Evolutionary conservation across 2,888 invertebrate species (phyloP), one percentile per base, ranked within the genome.

Genomic region (Pocota personata): DNA sequence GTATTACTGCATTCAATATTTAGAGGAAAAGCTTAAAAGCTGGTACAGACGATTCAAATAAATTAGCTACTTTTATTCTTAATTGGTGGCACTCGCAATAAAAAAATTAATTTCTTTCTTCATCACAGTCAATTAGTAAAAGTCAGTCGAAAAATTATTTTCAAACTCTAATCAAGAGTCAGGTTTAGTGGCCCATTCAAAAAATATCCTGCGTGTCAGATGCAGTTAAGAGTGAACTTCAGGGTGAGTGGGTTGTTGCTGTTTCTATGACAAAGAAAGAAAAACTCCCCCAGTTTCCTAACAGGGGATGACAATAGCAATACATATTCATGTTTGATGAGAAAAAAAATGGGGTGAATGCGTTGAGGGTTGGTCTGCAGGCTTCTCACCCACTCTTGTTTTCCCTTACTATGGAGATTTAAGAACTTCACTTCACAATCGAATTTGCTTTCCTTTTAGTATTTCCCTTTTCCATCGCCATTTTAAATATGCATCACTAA

Each of bases 161-260:
- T 19, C 12, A 30, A 60, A 60, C 69, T 14, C n/a, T 19, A 16
- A 62, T 78, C 60, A 73, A 50, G 64, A 24, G 58, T 35, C 12
- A n/a, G 52, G 60, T 62, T 35, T 21, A 58, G 67, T 67, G 82
- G 77, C 12, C 48, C 52, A 46, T 60, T 83, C 66, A 78, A 77
- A 50, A 77, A 50, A 72, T 60, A 37, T 46, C 21, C 46, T 35
- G 64, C 64, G 48, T 77, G 83, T 83, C 83, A 67, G 32, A 67
- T 67, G 48, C 66, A 76, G 66, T 37, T 50, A 64, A 24, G n/a
- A 55, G n/a, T n/a, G n/a, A n/a, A n/a, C n/a, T n/a, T n/a, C n/a
- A n/a, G 43, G 14, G 32, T 10, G 21, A 48, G 58, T 64, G 50
- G 66, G 19, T 62, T 75, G 69, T 67, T 80, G 75, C 27, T 79